Conservation (phyloP, 2,113 vertebrate species). For the Bubo bubo region DNA sequence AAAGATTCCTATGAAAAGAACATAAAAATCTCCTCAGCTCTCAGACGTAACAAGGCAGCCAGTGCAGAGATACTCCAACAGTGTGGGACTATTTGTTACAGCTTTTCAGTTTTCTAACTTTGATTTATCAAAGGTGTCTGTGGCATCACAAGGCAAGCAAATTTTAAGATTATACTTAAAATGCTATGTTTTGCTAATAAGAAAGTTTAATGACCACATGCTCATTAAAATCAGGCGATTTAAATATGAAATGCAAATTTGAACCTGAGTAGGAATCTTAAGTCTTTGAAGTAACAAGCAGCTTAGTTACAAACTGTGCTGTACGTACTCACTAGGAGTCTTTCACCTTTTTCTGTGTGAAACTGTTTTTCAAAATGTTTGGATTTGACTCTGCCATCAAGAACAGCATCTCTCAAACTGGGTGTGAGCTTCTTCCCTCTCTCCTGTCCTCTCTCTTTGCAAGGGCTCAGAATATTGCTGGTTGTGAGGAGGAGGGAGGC, state of each 20-base stretch:
- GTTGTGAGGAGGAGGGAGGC: background rate
- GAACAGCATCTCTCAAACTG: background rate
- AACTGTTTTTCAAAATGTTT: background rate
- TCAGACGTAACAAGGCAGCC: background rate
- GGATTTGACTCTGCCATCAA: background rate
- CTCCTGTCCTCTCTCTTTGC: background rate
- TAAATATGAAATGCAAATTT: background rate
- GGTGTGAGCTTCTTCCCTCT: background rate
- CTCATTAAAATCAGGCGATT: background rate
- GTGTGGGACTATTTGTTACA: background rate
- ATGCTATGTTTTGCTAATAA: background rate
- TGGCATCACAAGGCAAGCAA: background rate
- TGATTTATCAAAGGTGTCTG: background rate
- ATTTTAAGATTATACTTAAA: background rate
- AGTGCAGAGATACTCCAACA: background rate
- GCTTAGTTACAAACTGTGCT: background rate
- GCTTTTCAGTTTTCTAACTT: background rate
- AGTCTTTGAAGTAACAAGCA: background rate
- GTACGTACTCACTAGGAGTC: background rate
- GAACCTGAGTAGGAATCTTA: background rate
- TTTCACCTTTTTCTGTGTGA: background rate
- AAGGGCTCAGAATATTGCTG: background rate
- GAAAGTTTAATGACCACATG: background rate
- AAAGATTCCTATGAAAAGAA: background rate
- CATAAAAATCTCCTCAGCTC: background rate